Evolutionary conservation across 2,113 vertebrate species (phyloP), one percentile per base, ranked within the genome.

Genomic region (Xiphophorus couchianus): DNA sequence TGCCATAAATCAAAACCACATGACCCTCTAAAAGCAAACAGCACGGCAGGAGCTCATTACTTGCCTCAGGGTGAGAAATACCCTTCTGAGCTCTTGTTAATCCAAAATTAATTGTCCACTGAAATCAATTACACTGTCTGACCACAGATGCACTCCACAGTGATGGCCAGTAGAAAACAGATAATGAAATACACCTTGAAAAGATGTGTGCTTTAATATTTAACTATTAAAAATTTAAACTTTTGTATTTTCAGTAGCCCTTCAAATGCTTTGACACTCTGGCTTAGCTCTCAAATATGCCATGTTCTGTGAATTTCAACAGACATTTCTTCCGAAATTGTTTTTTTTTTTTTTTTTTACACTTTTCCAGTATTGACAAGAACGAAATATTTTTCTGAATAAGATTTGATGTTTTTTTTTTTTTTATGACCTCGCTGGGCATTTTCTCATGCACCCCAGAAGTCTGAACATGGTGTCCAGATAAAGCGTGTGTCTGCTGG

Each of bases 61-160:
- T 39, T 51, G 62, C 69, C 64, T 63, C 60, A 6, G 73, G 71
- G 60, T 61, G 58, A 86, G 54, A 73, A 58, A 30, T 66, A 65
- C 82, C 60, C 66, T 17, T 66, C 69, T 63, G 63, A 80, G 62
- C 67, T 78, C 60, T 76, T 60, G 66, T 74, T 81, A 77, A 86
- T 84, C 69, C 65, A 66, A 64, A 84, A 69, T 76, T 35, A 86
- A 85, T 69, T 80, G 58, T 64, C 62, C 13, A 77, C 30, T 75
- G 42, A 86, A 80, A 77, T 77, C 5, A 67, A 67, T 39, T 7
- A 15, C 27, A 13, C 17, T 48, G 73, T 68, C 35, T 65, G 64
- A 66, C 60, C 77, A 51, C 76, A 42, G 69, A 48, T 69, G 37
- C 44, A 54, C 22, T 80, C 42, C 69, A n/a, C 37, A 75, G 31